Evolutionary conservation across 2,888 invertebrate species (phyloP).

Genomic region (Hemithea aestivaria): DNA sequence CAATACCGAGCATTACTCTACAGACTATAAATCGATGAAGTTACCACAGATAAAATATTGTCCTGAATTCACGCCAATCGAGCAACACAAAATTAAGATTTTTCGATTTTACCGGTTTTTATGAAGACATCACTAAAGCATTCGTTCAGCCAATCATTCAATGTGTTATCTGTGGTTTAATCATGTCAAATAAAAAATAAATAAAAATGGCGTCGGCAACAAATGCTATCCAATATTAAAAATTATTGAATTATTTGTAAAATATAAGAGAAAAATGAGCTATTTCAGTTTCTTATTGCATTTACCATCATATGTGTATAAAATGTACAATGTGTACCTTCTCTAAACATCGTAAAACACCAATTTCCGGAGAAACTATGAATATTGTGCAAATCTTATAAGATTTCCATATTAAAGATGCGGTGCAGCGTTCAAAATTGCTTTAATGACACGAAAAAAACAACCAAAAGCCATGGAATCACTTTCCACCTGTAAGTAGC

Average conservation of each 20-base stretch:
- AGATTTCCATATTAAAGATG: conserved; percentile 35
- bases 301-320: too few species aligned
- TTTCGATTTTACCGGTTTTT: too few species aligned
- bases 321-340: too few species aligned
- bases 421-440: conserved; percentile 57
- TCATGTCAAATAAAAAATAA: background rate
- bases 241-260: background rate
- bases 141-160: too few species aligned
- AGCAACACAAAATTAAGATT: too few species aligned
- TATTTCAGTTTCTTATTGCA: background rate
- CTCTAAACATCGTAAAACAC: too few species aligned
- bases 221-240: background rate
- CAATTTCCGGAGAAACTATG: too few species aligned
- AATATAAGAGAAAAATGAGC: conserved; percentile 5
- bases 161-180: background rate
- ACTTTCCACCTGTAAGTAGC: conserved; percentile 29
- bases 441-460: conserved; percentile 48
- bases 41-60: too few species aligned
- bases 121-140: too few species aligned
- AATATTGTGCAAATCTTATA: background rate
- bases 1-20: too few species aligned
- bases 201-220: conserved; percentile 12
- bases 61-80: too few species aligned
- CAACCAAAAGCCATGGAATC: conserved; percentile 52
- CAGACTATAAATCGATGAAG: too few species aligned